phyloP scores from a whole-genome alignment of 2,113 vertebrate species.

The Colistium nudipinnis region DNA sequence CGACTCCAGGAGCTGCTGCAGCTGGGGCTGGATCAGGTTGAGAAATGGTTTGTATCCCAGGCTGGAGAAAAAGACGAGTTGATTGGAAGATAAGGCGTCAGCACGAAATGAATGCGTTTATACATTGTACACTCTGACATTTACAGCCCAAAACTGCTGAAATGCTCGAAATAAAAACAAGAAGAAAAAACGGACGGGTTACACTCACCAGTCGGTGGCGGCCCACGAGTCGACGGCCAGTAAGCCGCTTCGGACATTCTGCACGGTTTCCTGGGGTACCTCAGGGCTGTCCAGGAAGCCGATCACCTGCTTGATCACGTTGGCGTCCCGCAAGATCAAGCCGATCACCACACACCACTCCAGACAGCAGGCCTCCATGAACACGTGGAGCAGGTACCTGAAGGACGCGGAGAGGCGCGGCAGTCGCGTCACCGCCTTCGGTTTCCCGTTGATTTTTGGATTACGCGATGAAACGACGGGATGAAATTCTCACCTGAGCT shows the following conservation, averaged over 20 bases:
- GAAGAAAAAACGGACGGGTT: not conserved
- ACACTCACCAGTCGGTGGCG: slow-evolving; percentile 90
- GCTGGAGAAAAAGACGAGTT: slow-evolving; percentile 71
- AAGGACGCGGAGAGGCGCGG: not conserved
- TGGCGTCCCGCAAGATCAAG: slow-evolving; percentile 91
- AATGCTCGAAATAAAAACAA: not conserved
- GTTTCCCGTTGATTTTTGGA: not conserved
- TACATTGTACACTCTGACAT: not conserved
- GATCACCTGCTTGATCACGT: slow-evolving; percentile 91
- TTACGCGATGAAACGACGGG: not conserved
- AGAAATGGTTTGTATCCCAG: slow-evolving; percentile 98
- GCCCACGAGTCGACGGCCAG: slow-evolving; percentile 91
- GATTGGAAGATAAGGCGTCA: not conserved
- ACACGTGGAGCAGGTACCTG: slow-evolving; percentile 96
- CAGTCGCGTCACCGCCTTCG: not conserved
- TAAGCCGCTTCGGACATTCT: slow-evolving; percentile 88
- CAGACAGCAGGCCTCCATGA: slow-evolving; percentile 96
- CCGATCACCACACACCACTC: slow-evolving; percentile 96
- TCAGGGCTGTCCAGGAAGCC: slow-evolving; percentile 89
- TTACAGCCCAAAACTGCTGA: too few species aligned
- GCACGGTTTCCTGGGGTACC: slow-evolving; percentile 87
- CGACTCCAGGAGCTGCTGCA: slow-evolving; percentile 89
- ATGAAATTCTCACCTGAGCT: slow-evolving; percentile 95
- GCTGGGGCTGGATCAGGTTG: slow-evolving; percentile 91
- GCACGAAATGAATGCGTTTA: not conserved